Evolutionary conservation across 2,888 invertebrate species (phyloP), one percentile per base, ranked within the genome.

Genomic region (Agrochola lychnidis): DNA sequence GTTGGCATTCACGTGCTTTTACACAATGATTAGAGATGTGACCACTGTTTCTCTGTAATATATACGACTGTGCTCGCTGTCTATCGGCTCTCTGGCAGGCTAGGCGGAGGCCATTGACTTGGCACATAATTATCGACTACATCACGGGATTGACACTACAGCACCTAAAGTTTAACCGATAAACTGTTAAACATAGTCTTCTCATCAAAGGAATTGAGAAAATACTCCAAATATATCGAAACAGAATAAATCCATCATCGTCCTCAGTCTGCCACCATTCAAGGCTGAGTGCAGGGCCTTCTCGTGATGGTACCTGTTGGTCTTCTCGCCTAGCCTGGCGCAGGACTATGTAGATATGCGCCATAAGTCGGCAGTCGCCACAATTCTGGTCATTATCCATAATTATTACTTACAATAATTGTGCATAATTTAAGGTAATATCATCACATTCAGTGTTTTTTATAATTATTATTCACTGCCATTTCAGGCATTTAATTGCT

Each of bases 1-100:
- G 75, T 77, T 79, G 89, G 89, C 88, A 88, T 88, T 88, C 87
- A 88, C 85, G 87, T 88, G 87, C 87, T 88, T 88, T 88, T 79
- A 83, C 79, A 69, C 45, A 76, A 57, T 72, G 79, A 63, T 70
- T 40, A 2, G 81, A 85, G 74, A 56, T 85, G 87, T 88, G 87
- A 71, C 83, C 68, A 69, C 87, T 88, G 80, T 30, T 51, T 19
- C n/a, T 6, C 40, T 87, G 86, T 86, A 86, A 68, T 68, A 87
- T 85, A 85, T 78, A 72, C 86, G 88, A 87, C 86, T 75, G 40
- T 70, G 62, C 63, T 30, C n/a, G 62, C 73, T n/a, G 7, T 45
- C 63, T 64, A 14, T 51, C 16, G 45, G 63, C 42, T 48, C n/a
- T 42, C 16, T 12, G 75, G 51, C 57, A 61, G 64, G 70, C 61